Percentiles rank a stretch among this genome's conserved stretches.
Evolutionary conservation across 1,140 invertebrate genomes (phyloP).

Genomic region (Pomacea maculata): DNA sequence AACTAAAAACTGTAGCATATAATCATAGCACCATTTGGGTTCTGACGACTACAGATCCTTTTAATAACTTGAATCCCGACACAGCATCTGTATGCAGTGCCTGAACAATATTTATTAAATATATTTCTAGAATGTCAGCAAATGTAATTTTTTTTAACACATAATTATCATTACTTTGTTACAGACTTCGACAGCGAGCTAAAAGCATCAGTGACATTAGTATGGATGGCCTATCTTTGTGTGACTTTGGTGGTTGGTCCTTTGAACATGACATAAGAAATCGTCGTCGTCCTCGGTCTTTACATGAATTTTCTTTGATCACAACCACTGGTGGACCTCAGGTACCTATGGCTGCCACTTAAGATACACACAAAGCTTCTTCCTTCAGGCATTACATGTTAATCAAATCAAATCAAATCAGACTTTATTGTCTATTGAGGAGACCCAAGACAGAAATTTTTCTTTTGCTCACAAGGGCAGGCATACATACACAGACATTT

Average conservation of each 20-base stretch:
- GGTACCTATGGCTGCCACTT: slow-evolving; percentile 4
- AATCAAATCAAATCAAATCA: too few species aligned
- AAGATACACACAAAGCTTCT: too few species aligned
- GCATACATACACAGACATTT: too few species aligned
- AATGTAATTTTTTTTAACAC: not conserved
- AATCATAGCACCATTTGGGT: not conserved
- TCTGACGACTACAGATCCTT: not conserved
- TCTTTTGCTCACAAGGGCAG: too few species aligned
- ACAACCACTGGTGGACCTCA: slow-evolving; percentile 18
- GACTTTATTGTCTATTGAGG: too few species aligned
- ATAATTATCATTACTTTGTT: not conserved
- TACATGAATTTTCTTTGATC: slow-evolving; percentile 41
- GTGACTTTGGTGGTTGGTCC: slow-evolving; percentile 16
- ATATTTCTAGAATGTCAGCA: not conserved
- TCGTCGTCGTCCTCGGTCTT: slow-evolving; percentile 41
- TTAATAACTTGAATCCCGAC: not conserved
- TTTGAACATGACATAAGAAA: slow-evolving; percentile 32
- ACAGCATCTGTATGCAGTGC: not conserved
- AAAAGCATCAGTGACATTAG: slow-evolving; percentile 53
- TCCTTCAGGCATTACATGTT: too few species aligned
- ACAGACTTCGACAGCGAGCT: slow-evolving; percentile 37
- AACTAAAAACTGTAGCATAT: not conserved
- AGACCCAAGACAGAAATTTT: too few species aligned
- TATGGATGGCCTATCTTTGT: slow-evolving; percentile 14
- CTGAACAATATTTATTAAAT: not conserved